Percentiles rank a stretch among this genome's conserved stretches.
phyloP scores from a whole-genome alignment of 2,797 vertebrate species.

The Micromesistius poutassou region DNA sequence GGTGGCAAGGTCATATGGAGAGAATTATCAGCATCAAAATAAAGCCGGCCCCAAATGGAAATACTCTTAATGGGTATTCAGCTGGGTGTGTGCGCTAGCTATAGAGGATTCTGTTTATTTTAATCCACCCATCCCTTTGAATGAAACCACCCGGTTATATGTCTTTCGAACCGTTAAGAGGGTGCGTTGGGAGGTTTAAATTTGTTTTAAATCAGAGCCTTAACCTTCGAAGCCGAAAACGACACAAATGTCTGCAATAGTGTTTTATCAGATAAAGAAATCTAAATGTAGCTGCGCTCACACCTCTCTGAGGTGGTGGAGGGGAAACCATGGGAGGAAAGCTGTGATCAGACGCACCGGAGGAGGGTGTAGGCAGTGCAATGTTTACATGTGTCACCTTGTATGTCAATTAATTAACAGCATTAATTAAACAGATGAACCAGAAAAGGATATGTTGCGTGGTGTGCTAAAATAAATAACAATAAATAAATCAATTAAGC shows the following conservation, averaged over 20 bases:
- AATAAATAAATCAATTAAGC: too few species aligned
- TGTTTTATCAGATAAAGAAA: constrained; percentile 30
- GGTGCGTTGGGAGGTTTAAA: constrained; percentile 6
- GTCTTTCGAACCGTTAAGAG: constrained; percentile 8
- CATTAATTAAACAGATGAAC: background rate
- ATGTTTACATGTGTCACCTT: constrained; percentile 10
- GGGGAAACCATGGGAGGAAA: constrained; percentile 11
- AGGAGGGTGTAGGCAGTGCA: background rate
- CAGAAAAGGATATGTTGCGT: background rate
- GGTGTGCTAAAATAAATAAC: too few species aligned
- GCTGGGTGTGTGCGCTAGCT: constrained; percentile 15
- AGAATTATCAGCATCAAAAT: constrained; percentile 29
- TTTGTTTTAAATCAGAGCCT: constrained; percentile 7
- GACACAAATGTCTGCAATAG: background rate
- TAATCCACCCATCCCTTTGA: constrained; percentile 11
- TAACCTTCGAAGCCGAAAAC: background rate
- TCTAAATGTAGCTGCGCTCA: constrained; percentile 19
- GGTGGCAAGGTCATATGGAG: constrained; percentile 7
- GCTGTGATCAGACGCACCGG: too few species aligned
- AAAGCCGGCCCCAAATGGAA: constrained; percentile 25
- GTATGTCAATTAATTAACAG: constrained; percentile 1
- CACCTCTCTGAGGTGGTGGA: constrained; percentile 16
- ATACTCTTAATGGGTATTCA: constrained; percentile 24
- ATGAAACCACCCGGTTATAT: constrained; percentile 10
- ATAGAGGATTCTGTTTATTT: background rate